phyloP scores from a whole-genome alignment of 2,113 vertebrate genomes.

The Rhombomys opimus region DNA sequence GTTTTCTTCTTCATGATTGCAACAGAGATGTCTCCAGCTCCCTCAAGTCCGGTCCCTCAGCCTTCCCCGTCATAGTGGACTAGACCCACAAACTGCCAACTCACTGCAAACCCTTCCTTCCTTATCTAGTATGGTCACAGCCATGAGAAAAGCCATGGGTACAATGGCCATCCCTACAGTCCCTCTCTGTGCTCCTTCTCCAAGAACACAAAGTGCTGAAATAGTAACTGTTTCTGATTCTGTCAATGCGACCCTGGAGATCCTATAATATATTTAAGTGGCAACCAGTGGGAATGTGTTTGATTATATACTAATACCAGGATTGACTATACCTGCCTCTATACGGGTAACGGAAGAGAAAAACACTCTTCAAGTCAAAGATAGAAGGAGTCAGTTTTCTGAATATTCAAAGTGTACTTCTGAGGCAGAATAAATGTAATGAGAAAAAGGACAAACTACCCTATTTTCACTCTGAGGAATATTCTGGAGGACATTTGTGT shows the following conservation, averaged over 20 bases:
- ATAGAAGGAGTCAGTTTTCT: background rate
- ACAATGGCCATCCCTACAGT: background rate
- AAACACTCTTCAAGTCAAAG: background rate
- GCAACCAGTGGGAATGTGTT: background rate
- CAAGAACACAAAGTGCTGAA: background rate
- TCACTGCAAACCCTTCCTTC: background rate
- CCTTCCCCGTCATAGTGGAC: background rate
- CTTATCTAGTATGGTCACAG: background rate
- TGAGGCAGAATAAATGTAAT: background rate
- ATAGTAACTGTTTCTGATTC: background rate
- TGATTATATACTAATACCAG: background rate
- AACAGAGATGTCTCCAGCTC: background rate
- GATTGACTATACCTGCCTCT: background rate
- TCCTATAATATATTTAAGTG: conserved; percentile 13
- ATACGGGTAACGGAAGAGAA: background rate
- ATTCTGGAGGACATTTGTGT: background rate
- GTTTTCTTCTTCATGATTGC: background rate
- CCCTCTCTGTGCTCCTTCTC: background rate
- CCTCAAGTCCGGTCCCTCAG: background rate
- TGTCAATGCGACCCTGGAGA: conserved; percentile 3
- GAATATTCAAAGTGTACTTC: background rate
- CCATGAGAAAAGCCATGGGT: background rate
- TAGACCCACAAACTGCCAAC: background rate
- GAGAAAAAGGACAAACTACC: background rate
- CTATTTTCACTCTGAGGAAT: background rate